A percentile compares a stretch with the other conserved stretches of the same genome.
Conservation (phyloP, 2,113 vertebrate genomes). For the Heterochromis multidens region DNA sequence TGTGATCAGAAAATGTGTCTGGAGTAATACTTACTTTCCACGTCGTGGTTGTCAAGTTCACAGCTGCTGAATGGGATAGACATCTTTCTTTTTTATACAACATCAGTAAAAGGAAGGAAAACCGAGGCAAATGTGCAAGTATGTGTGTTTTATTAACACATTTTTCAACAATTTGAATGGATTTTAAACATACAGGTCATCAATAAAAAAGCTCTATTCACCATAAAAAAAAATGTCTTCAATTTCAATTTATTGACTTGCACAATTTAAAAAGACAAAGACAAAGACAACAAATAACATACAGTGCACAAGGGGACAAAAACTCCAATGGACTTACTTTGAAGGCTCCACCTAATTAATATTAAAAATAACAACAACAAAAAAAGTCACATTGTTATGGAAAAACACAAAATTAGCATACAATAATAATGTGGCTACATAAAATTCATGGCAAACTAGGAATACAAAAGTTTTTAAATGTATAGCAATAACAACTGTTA, state of each 20-base stretch:
- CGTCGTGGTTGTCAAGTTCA: constrained; percentile 16
- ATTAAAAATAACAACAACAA: too few relatives aligned
- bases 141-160: not conserved
- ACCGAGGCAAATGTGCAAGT: not conserved
- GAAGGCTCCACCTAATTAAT: not conserved
- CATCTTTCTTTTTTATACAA: not conserved
- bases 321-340: not conserved
- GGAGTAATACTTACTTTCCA: constrained; percentile 39
- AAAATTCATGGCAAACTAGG: not conserved
- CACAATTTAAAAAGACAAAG: not conserved
- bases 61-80: constrained; percentile 11
- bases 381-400: not conserved
- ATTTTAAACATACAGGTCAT: not conserved
- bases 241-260: not conserved
- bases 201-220: not conserved
- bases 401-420: not conserved
- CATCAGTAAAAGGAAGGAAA: not conserved
- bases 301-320: not conserved
- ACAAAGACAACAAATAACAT: not conserved
- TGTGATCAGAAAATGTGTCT: constrained; percentile 15
- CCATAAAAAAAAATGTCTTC: not conserved
- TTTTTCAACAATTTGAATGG: not conserved
- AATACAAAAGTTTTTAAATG: not conserved
- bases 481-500: too few relatives aligned
- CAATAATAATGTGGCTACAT: not conserved